Base-by-base conservation (phyloP, 53 echinoderm and acorn worm species). In the Holothuria leucospilota region DNA sequence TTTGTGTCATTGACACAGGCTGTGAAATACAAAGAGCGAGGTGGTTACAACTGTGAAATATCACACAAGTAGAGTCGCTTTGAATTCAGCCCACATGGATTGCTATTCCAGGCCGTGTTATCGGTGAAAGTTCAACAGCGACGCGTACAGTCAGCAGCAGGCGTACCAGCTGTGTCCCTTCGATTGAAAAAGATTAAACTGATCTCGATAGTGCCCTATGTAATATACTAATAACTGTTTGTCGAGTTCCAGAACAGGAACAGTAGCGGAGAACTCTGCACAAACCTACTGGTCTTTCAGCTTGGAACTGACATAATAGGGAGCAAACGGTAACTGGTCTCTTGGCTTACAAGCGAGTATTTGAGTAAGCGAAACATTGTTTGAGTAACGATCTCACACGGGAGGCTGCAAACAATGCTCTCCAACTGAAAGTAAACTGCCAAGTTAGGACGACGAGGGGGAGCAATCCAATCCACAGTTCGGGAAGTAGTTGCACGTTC, bases 301-400 rank as follows among this genome's bases (percentile, higher is more conserved):
- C 49, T 52, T 38, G 75, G 10, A 75, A 26, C 51, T 75, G 53
- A 49, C n/a, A 75, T 75, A 75, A 75, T 46, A 75, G 75, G n/a
- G 75, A 51, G 53, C 39, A 75, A 75, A 75, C 75, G 24, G 49
- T 9, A 49, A 51, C 42, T 42, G 52, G 39, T 42, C 75, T 75
- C 75, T 42, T 42, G 51, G 46, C 39, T 26, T 75, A 75, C 52
- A 75, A 49, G 75, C 75, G 75, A 75, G 75, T 75, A 42, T 75
- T 75, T 75, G 75, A 49, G 75, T 27, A 75, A 75, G 75, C 46
- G 75, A 75, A 75, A 75, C 52, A 75, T 75, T 75, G 51, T 75
- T 75, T 75, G 75, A 75, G 75, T n/a, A 75, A 28, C 75, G 53
- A 75, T 49, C 51, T 38, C 75, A 75, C 75, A 75, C 75, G 75